A percentile compares a stretch with the other conserved stretches of the same genome.
Conservation (phyloP, 2,113 vertebrate genomes). For the Brachionichthys hirsutus region DNA sequence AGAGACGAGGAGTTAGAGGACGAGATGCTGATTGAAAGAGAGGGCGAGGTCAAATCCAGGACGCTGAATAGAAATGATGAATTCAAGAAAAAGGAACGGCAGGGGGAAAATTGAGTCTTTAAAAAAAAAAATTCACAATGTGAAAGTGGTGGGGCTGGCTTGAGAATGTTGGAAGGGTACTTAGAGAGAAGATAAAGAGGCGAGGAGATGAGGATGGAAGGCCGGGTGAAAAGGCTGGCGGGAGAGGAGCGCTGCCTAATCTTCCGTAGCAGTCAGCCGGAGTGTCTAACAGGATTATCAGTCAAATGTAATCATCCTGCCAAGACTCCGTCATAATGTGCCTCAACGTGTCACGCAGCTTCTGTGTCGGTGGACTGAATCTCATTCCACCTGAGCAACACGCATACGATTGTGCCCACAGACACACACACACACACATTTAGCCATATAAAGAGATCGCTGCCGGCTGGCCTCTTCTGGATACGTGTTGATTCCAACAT, state of each 20-base stretch:
- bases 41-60: slow-evolving; percentile 59
- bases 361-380: slow-evolving; percentile 52
- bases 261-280: slow-evolving; percentile 61
- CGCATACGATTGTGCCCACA: no score
- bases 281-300: slow-evolving; percentile 73
- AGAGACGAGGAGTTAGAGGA: slow-evolving; percentile 37
- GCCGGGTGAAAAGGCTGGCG: slow-evolving; percentile 50
- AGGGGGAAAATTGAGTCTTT: slow-evolving; percentile 48
- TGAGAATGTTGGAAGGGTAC: slow-evolving; percentile 45
- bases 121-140: slow-evolving; percentile 20
- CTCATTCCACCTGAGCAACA: slow-evolving; percentile 42
- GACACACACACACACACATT: slow-evolving; percentile 17
- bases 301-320: slow-evolving; percentile 72
- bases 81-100: slow-evolving; percentile 55
- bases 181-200: slow-evolving; percentile 58
- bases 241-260: slow-evolving; percentile 62
- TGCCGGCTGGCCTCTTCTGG: slow-evolving; percentile 52
- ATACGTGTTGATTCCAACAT: slow-evolving; percentile 40
- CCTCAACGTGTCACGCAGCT: slow-evolving; percentile 54
- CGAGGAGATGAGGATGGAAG: slow-evolving; percentile 22
- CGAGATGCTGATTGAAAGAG: slow-evolving; percentile 44
- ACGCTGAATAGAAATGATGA: slow-evolving; percentile 62
- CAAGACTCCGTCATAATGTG: slow-evolving; percentile 66
- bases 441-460: slow-evolving; percentile 50
- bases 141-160: slow-evolving; percentile 37